Conservation (phyloP, 2,888 invertebrate species). For the Perizoma affinitatum region DNA sequence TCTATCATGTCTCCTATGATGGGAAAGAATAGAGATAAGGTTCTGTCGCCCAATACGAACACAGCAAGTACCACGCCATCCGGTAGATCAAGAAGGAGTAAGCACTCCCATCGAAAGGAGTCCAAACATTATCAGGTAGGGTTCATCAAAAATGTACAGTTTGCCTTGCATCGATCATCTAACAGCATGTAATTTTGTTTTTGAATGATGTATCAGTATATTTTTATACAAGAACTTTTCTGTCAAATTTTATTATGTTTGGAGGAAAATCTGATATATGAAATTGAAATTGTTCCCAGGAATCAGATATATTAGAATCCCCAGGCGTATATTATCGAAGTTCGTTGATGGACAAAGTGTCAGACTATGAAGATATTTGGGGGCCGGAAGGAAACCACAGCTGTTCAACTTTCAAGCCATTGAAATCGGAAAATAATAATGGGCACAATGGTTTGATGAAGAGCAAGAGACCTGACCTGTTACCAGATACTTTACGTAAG, state of each 20-base stretch:
- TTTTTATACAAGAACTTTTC: neutral
- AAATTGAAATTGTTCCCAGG: conserved; percentile 66
- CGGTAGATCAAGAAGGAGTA: conserved; percentile 82
- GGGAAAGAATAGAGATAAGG: conserved; percentile 72
- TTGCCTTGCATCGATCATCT: conserved; percentile 48
- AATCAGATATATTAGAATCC: conserved; percentile 93
- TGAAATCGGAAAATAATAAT: conserved; percentile 69
- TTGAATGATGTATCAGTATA: conserved; percentile 18
- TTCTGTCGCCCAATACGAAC: conserved; percentile 76
- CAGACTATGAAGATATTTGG: conserved; percentile 98
- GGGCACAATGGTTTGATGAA: conserved; percentile 80
- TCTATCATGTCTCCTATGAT: conserved; percentile 72
- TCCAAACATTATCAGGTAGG: conserved; percentile 89
- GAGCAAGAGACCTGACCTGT: conserved; percentile 84
- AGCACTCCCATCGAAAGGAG: conserved; percentile 85
- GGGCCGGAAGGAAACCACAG: conserved; percentile 84
- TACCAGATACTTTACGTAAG: conserved; percentile 85
- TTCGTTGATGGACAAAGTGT: conserved; percentile 94
- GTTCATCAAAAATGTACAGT: conserved; percentile 30
- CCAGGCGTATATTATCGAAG: conserved; percentile 93
- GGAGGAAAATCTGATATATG: neutral
- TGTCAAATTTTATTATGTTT: neutral
- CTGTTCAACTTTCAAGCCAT: conserved; percentile 78
- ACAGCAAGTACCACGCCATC: conserved; percentile 83
- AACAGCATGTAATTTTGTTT: conserved; percentile 55